A percentile compares a stretch with the other conserved stretches of the same genome.
These are phyloP conservation scores for Squalus acanthias DNA, from an alignment of 2,797 vertebrate species.

Conservation along the genomic window DNA sequence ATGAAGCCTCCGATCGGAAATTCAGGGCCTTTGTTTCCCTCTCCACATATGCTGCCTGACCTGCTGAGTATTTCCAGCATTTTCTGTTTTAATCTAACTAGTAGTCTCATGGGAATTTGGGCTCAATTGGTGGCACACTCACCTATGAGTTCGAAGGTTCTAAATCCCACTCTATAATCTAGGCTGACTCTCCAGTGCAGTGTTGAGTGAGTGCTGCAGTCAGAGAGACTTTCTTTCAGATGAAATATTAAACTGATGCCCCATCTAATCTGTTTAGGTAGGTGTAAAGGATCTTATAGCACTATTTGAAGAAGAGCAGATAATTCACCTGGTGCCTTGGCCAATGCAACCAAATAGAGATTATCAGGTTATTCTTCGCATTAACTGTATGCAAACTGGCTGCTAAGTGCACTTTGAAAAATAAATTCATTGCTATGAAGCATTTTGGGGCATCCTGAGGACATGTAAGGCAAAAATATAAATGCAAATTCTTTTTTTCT, in stretches of 20 bases:
- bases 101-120: too few relatives aligned
- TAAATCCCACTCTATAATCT: not conserved
- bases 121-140: too few relatives aligned
- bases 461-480: not conserved
- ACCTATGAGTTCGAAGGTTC: not conserved
- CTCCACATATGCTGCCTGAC: too few relatives aligned
- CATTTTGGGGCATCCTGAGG: not conserved
- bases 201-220: not conserved
- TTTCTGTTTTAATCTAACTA: too few relatives aligned
- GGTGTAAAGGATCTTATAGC: not conserved
- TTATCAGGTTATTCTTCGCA: not conserved
- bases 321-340: not conserved
- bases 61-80: too few relatives aligned
- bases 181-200: not conserved
- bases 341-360: not conserved
- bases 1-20: too few relatives aligned
- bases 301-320: not conserved
- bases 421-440: not conserved
- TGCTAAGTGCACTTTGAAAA: not conserved
- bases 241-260: not conserved
- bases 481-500: not conserved
- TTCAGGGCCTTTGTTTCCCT: too few relatives aligned
- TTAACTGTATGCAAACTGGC: not conserved
- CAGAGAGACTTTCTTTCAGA: not conserved
- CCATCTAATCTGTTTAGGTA: not conserved